Evolutionary conservation across 1,140 invertebrate genomes (phyloP).

Genomic region (Ridgeia piscesae): DNA sequence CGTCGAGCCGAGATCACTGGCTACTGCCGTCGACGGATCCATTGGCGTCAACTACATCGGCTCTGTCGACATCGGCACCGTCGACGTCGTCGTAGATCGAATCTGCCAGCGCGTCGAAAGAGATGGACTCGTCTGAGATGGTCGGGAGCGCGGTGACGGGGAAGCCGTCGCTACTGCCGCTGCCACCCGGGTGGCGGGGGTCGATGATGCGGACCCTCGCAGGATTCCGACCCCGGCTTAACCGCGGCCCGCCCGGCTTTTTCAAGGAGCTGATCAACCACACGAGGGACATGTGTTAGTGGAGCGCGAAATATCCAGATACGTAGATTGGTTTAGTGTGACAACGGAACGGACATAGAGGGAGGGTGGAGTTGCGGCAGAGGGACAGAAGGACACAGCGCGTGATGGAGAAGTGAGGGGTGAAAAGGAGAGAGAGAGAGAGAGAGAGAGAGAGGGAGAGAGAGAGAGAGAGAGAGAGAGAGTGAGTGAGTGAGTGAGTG

Average conservation of each 20-base stretch:
- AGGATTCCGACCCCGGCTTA: background rate
- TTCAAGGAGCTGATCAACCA: no score
- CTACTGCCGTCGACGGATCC: background rate
- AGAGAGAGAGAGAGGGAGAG: no score
- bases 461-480: constrained; percentile 2
- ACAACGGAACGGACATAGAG: no score
- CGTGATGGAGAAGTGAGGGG: constrained; percentile 7
- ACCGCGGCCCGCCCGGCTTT: background rate
- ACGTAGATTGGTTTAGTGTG: no score
- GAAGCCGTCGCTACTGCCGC: background rate
- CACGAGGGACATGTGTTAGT: no score
- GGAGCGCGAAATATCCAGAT: no score
- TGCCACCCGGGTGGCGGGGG: background rate
- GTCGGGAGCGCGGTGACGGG: no score
- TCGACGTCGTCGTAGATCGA: background rate
- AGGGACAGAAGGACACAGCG: background rate
- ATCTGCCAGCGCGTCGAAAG: no score
- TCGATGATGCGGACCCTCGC: no score
- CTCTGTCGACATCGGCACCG: background rate
- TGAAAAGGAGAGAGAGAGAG: constrained; percentile 13
- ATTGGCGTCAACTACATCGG: background rate
- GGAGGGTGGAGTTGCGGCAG: no score
- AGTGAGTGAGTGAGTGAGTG: constrained; percentile 21
- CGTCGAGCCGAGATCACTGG: background rate
- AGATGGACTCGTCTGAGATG: no score